These are phyloP conservation scores for Ploceus nigricollis DNA, from an alignment of 2,113 vertebrate genomes.

Conservation along the genomic window DNA sequence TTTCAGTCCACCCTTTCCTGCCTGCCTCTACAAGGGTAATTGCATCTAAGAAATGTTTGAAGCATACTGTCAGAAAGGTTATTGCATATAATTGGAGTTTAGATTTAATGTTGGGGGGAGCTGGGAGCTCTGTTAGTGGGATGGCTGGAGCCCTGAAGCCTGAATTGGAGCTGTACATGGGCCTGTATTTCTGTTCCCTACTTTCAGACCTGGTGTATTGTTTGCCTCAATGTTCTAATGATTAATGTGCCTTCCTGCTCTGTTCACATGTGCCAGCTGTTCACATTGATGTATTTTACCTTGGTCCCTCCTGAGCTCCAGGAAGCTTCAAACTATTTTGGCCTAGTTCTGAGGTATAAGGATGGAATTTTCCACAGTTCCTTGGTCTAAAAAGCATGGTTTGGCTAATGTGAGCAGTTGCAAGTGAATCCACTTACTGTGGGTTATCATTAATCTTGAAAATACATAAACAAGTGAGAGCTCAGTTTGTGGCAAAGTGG, in stretches of 20 bases:
- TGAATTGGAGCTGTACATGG: background rate
- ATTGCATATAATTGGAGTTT: conserved; percentile 32
- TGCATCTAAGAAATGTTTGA: conserved; percentile 29
- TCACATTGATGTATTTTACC: background rate
- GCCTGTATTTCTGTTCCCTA: background rate
- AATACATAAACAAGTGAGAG: background rate
- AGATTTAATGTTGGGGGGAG: background rate
- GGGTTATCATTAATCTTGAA: background rate
- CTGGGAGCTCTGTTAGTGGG: background rate
- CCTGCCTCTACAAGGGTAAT: conserved; percentile 42
- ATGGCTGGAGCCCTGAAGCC: background rate
- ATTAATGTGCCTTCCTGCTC: background rate
- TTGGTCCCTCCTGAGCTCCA: background rate
- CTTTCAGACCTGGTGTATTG: background rate
- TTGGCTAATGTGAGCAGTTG: background rate
- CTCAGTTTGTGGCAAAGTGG: background rate
- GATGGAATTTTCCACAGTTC: background rate
- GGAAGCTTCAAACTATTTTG: background rate
- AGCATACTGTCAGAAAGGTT: conserved; percentile 48
- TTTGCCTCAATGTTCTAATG: background rate
- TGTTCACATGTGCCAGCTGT: background rate
- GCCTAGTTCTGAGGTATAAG: background rate
- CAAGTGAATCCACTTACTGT: background rate
- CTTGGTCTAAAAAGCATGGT: background rate
- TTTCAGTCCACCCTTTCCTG: background rate